phyloP scores from a whole-genome alignment of 2,888 invertebrate genomes.

The Leptodirus hochenwartii region DNA sequence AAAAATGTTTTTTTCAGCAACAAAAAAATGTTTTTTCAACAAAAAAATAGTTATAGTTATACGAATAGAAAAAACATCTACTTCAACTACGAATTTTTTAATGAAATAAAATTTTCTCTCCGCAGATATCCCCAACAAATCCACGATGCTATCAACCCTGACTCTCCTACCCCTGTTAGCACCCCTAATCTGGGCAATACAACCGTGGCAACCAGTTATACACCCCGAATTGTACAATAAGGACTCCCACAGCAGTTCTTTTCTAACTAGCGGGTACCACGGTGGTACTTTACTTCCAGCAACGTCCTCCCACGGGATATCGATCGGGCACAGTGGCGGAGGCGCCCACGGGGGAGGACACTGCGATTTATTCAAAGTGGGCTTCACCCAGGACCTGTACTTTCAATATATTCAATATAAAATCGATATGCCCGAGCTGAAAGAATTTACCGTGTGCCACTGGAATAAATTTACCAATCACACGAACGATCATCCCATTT shows the following conservation, averaged over 20 bases:
- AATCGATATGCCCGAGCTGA: conserved; percentile 49
- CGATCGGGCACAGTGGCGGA: no score
- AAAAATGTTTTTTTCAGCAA: no score
- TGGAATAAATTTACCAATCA: conserved; percentile 74
- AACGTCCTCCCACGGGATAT: conserved; percentile 9
- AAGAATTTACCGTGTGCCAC: conserved; percentile 68
- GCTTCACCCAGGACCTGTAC: conserved; percentile 37
- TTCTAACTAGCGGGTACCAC: conserved; percentile 10
- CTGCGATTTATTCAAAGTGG: conserved; percentile 35
- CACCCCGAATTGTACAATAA: conserved; percentile 21
- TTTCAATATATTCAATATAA: conserved; percentile 61
- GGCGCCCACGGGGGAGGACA: conserved; percentile 19
- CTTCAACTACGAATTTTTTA: no score
- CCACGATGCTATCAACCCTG: no score
- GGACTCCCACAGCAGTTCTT: conserved; percentile 8
- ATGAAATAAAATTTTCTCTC: no score
- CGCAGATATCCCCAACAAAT: no score
- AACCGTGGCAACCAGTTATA: conserved; percentile 36
- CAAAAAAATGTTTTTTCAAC: no score
- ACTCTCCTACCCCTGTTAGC: no score
- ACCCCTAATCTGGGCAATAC: no score
- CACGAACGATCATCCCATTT: conserved; percentile 62
- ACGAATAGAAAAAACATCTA: no score
- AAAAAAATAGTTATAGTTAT: no score
- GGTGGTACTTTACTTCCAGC: no score